Evolutionary conservation across 2,113 vertebrate species (phyloP).

Genomic region (Ictidomys tridecemlineatus): DNA sequence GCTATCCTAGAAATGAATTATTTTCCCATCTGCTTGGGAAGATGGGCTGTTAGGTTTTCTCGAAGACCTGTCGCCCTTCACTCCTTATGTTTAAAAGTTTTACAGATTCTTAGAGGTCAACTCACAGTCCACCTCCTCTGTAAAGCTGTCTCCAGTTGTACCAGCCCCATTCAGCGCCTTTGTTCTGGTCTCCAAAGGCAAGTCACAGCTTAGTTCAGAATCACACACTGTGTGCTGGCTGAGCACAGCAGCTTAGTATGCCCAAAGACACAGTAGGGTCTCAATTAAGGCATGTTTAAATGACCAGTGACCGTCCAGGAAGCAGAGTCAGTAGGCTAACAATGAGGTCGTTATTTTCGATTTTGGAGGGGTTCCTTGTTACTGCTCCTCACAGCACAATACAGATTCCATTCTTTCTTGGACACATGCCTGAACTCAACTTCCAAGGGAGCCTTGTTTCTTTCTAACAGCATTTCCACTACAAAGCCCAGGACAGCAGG

Average conservation of each 20-base stretch:
- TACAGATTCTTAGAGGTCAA: background rate
- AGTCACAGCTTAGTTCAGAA: background rate
- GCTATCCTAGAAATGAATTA: background rate
- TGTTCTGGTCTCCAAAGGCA: background rate
- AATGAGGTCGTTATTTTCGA: slow-evolving; percentile 7
- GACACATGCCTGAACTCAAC: slow-evolving; percentile 45
- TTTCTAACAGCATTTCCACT: background rate
- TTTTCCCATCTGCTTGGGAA: background rate
- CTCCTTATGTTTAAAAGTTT: background rate
- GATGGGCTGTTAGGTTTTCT: background rate
- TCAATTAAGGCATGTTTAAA: background rate
- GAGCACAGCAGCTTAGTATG: background rate
- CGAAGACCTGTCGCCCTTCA: background rate
- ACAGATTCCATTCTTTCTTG: background rate
- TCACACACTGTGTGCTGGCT: background rate
- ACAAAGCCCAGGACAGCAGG: slow-evolving; percentile 37
- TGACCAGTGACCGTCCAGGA: background rate
- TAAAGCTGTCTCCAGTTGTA: background rate
- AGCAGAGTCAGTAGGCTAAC: background rate
- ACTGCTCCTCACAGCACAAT: background rate
- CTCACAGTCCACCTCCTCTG: background rate
- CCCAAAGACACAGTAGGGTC: slow-evolving; percentile 8
- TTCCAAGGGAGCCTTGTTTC: slow-evolving; percentile 52
- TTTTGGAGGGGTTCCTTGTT: slow-evolving; percentile 15
- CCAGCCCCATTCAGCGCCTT: background rate